Conservation (phyloP, 2,113 vertebrate species). For the Ariopsis seemanni region DNA sequence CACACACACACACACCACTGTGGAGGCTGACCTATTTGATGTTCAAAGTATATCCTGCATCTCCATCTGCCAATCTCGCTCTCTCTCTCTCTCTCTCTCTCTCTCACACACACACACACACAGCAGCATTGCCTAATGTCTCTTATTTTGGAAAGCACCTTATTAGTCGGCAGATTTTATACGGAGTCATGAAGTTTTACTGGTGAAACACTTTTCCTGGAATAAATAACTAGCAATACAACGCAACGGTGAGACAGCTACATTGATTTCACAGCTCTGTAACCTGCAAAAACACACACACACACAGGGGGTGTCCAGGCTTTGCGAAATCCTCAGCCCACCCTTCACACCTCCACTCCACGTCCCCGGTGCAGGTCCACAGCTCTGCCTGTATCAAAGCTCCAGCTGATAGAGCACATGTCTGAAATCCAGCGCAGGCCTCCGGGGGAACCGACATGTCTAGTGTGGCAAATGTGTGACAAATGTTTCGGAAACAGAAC, state of each 20-base stretch:
- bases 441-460: background rate
- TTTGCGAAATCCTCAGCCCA: conserved; percentile 8
- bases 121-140: background rate
- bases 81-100: background rate
- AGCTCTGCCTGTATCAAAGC: background rate
- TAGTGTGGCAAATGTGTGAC: background rate
- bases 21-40: background rate
- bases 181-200: conserved; percentile 16
- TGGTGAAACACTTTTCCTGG: background rate
- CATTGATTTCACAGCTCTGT: conserved; percentile 5
- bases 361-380: background rate
- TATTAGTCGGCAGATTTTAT: background rate
- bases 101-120: background rate
- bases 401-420: background rate
- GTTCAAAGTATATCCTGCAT: conserved; percentile 15
- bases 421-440: conserved; percentile 7
- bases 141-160: background rate
- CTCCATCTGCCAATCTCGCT: background rate
- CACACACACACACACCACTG: background rate
- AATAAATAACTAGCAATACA: conserved; percentile 23
- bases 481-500: conserved; percentile 23
- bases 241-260: background rate
- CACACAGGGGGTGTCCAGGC: background rate
- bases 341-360: background rate
- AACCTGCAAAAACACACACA: background rate